Base-by-base conservation (phyloP, 1,140 invertebrate species). In the Ostrea edulis region DNA sequence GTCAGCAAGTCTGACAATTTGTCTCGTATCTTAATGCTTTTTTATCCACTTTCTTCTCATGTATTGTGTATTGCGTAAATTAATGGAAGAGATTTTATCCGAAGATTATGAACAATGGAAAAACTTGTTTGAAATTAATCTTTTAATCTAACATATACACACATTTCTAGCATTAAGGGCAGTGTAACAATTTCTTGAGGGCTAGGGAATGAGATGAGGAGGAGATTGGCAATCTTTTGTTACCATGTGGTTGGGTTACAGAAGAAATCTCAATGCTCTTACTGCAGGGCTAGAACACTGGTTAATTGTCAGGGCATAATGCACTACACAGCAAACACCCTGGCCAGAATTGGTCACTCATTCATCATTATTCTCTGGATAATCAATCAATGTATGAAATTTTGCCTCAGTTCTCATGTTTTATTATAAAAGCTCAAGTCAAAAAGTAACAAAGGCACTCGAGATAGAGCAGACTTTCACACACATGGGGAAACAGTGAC, bases 301-400 rank as follows among this genome's bases (percentile, higher is more conserved):
- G 68, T 35, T 77, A 77, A 77, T 77, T 77, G 68, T 77, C 68
- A 77, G 68, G 35, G 68, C 25, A 77, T 25, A 77, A 77, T 77
- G 68, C 68, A 77, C 68, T 11, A 29, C 68, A 77, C 68, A 29
- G 68, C 22, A 44, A 35, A 35, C 65, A 77, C 68, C 35, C 9
- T 77, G 68, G 68, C 35, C 68, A 77, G 25, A 62, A 44, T 1
- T 12, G 25, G 29, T 77, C 17, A 25, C 22, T 77, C 68, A 77
- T 77, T 77, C 29, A 35, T 77, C 68, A 77, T 77, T 77, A 77
- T 77, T 25, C 8, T 35, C 68, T 29, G 68, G 29, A 77, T 77
- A 14, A 77, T 77, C 68, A 77, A 77, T 77, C 68, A 77, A 29
- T 77, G 68, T 77, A 25, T 11, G 29, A 62, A 77, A 77, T 77